Conservation (phyloP, 1,140 invertebrate species). For the Oscheius sp. region DNA sequence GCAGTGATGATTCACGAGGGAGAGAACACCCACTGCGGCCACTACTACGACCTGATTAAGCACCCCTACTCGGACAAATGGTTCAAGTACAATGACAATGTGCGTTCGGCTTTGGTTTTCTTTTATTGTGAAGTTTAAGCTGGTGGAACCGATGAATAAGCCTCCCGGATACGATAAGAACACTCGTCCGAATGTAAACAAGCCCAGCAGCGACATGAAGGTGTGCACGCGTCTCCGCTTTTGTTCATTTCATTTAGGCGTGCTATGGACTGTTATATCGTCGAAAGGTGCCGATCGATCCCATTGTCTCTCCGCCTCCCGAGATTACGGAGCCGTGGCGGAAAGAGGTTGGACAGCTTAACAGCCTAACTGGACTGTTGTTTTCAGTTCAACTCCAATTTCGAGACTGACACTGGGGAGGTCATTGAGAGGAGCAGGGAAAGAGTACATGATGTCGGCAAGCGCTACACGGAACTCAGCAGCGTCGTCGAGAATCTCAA, state of each 20-base stretch:
- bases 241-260: too few species aligned
- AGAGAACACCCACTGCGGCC: constrained; percentile 49
- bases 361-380: not conserved
- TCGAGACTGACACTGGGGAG: not conserved
- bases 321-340: constrained; percentile 21
- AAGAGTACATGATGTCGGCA: not conserved
- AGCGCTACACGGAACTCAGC: not conserved
- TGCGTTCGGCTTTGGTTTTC: constrained; percentile 16
- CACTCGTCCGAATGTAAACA: not conserved
- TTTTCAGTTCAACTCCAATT: not conserved
- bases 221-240: too few species aligned
- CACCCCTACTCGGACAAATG: constrained; percentile 49
- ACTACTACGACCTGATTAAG: constrained; percentile 58
- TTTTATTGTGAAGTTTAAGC: constrained; percentile 19
- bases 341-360: not conserved
- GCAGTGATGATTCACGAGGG: constrained; percentile 61
- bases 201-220: constrained; percentile 46
- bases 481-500: constrained; percentile 38
- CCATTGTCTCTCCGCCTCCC: not conserved
- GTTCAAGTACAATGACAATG: constrained; percentile 59
- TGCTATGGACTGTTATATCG: constrained; percentile 53
- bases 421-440: not conserved
- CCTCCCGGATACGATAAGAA: constrained; percentile 15
- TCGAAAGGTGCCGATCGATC: not conserved
- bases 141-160: constrained; percentile 10